Evolutionary conservation across 2,888 invertebrate genomes (phyloP).

Genomic region (Napeogenes inachia): DNA sequence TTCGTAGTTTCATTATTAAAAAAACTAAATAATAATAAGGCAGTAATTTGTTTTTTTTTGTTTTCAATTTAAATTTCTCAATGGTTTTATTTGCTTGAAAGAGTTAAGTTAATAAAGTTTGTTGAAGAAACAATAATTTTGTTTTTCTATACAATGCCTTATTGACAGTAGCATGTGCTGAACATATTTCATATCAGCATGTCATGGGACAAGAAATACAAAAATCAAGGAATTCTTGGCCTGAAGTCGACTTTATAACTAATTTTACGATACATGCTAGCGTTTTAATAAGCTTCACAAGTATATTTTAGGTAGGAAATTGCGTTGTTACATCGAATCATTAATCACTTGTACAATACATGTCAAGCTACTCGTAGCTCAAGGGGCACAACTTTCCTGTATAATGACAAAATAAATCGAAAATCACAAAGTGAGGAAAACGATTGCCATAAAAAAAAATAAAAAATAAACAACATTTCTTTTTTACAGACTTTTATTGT

Average conservation of each 20-base stretch:
- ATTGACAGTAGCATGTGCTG: too few relatives aligned
- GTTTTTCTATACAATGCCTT: too few relatives aligned
- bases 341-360: constrained; percentile 73
- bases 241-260: constrained; percentile 10
- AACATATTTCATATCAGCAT: too few relatives aligned
- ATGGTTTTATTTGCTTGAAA: too few relatives aligned
- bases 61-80: too few relatives aligned
- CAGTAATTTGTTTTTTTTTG: too few relatives aligned
- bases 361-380: constrained; percentile 66
- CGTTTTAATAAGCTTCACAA: constrained; percentile 26
- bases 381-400: constrained; percentile 62
- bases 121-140: not conserved
- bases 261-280: constrained; percentile 12
- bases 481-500: not conserved
- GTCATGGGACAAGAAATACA: not conserved
- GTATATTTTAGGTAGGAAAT: constrained; percentile 61
- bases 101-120: too few relatives aligned
- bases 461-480: not conserved
- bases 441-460: constrained; percentile 16
- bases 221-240: not conserved
- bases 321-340: constrained; percentile 55
- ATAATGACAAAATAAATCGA: constrained; percentile 69
- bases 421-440: constrained; percentile 41
- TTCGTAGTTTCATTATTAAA: too few relatives aligned
- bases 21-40: too few relatives aligned